Percentiles rank a stretch among this genome's conserved stretches.
Evolutionary conservation across 2,888 invertebrate genomes (phyloP).

Genomic region (Euzophera pinguis): DNA sequence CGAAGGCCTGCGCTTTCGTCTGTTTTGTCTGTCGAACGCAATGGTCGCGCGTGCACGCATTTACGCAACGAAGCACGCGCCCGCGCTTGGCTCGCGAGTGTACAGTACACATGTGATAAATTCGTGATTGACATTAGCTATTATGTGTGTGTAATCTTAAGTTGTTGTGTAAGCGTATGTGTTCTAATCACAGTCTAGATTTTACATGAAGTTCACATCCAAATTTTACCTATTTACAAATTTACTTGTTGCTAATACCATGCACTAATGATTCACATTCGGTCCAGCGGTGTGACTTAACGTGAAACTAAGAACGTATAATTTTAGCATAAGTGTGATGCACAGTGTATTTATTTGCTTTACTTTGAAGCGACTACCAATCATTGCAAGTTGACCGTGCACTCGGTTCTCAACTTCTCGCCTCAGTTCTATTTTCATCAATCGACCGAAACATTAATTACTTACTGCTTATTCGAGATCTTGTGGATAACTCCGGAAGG

Average conservation of each 20-base stretch:
- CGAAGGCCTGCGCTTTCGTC: constrained; percentile 65
- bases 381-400: constrained; percentile 10
- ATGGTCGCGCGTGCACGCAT: constrained; percentile 69
- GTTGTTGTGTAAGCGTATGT: constrained; percentile 17
- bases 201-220: not conserved
- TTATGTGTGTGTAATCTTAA: not conserved
- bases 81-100: constrained; percentile 29
- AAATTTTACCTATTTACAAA: not conserved
- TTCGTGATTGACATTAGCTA: constrained; percentile 40
- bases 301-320: constrained; percentile 35
- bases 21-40: constrained; percentile 67
- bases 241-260: constrained; percentile 39
- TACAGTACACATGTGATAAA: constrained; percentile 41
- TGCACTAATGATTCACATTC: constrained; percentile 49
- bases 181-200: constrained; percentile 30
- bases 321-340: constrained; percentile 32
- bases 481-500: no score
- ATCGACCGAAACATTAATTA: not conserved
- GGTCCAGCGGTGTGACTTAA: constrained; percentile 48
- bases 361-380: constrained; percentile 13
- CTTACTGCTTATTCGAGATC: not conserved
- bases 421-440: constrained; percentile 12
- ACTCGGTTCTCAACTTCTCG: constrained; percentile 6
- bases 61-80: constrained; percentile 48
- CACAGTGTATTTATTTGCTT: constrained; percentile 16